These are phyloP conservation scores for human DNA, from an alignment of 2,113 vertebrate species.

Conservation along the genomic window DNA sequence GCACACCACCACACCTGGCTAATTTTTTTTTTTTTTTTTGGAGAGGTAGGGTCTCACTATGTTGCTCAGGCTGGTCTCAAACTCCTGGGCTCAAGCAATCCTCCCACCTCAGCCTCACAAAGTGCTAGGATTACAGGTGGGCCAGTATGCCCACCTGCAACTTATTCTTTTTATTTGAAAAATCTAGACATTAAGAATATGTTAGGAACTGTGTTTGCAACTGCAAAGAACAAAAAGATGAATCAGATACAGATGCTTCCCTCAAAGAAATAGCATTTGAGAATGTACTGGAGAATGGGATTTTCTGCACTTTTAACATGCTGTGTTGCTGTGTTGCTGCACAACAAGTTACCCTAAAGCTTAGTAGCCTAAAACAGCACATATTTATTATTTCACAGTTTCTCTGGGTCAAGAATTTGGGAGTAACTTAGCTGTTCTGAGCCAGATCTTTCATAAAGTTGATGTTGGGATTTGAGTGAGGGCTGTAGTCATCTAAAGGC, in stretches of 20 bases:
- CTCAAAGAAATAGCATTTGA: background rate
- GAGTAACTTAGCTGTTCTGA: background rate
- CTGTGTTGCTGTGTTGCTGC: background rate
- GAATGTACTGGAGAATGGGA: background rate
- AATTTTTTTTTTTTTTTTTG: too few relatives aligned
- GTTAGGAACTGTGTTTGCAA: background rate
- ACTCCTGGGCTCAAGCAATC: too few relatives aligned
- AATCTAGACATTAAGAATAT: background rate
- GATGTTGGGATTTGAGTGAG: background rate
- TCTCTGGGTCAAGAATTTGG: background rate
- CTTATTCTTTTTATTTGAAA: background rate
- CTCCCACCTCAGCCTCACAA: too few relatives aligned
- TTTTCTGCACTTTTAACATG: background rate
- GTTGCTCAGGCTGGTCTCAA: too few relatives aligned
- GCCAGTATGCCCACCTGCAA: background rate
- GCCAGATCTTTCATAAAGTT: background rate
- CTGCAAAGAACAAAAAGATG: background rate
- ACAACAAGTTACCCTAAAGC: background rate
- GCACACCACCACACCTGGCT: too few relatives aligned
- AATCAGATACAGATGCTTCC: background rate
- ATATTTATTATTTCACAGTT: background rate
- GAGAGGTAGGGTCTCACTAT: too few relatives aligned
- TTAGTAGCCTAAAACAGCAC: background rate
- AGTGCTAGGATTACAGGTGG: too few relatives aligned
- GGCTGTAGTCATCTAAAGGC: background rate